Evolutionary conservation across 2,797 vertebrate genomes (phyloP).

Genomic region (Leuciscus waleckii): DNA sequence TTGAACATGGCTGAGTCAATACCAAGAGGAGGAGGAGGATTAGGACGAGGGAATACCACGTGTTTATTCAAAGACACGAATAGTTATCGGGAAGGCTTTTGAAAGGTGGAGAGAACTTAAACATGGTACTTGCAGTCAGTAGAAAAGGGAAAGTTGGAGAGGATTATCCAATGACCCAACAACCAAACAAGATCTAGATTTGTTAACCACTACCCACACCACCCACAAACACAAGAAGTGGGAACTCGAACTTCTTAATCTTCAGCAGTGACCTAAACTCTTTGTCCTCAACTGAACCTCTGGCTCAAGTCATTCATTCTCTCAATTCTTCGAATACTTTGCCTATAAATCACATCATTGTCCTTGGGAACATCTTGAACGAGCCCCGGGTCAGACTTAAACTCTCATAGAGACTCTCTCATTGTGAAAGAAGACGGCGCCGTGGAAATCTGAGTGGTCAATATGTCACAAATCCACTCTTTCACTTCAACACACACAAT

Average conservation of each 20-base stretch:
- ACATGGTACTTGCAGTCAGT: background rate
- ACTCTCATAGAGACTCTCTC: constrained; percentile 21
- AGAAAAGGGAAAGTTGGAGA: background rate
- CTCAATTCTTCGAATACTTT: constrained; percentile 3
- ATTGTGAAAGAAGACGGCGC: constrained; percentile 32
- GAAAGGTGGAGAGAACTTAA: no score
- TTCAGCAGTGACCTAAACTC: background rate
- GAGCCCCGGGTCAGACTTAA: constrained; percentile 50
- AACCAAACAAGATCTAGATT: background rate
- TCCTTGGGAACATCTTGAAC: constrained; percentile 45
- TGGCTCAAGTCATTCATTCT: constrained; percentile 5
- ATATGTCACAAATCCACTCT: constrained; percentile 38
- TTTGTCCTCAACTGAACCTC: constrained; percentile 6
- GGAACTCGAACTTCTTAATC: background rate
- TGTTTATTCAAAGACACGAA: no score
- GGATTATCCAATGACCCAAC: no score
- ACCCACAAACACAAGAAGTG: background rate
- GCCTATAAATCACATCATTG: constrained; percentile 26
- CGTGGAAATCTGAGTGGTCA: constrained; percentile 41
- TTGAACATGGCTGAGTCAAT: no score
- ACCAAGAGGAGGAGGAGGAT: no score
- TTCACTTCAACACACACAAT: constrained; percentile 53
- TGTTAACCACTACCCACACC: background rate
- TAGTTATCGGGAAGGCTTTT: no score
- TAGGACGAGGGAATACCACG: no score